Percentiles rank a stretch among this genome's conserved stretches.
Evolutionary conservation across 2,113 vertebrate species (phyloP).

Genomic region (Myiagra hebetior): DNA sequence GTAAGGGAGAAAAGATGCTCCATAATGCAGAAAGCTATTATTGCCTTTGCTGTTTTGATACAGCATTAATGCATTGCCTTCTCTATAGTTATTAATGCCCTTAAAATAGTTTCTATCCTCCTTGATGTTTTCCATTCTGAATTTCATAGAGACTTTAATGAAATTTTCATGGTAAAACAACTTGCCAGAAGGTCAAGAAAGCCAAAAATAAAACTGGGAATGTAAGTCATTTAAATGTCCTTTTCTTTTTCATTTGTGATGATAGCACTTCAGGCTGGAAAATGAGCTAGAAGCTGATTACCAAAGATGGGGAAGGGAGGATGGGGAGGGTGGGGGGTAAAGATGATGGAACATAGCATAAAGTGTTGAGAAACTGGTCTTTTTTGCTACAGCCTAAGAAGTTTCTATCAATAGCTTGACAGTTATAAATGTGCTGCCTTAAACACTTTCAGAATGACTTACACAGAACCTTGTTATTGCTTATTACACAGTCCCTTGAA

Average conservation of each 20-base stretch:
- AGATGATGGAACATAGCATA: neutral
- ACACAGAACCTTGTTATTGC: neutral
- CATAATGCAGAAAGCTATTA: neutral
- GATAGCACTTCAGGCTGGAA: neutral
- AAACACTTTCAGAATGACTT: conserved; percentile 1
- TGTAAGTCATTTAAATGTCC: neutral
- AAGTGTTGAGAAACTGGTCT: neutral
- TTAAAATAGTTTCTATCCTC: conserved; percentile 12
- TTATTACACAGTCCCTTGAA: neutral
- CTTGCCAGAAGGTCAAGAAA: conserved; percentile 10
- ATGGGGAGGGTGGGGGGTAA: neutral
- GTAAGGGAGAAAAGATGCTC: neutral
- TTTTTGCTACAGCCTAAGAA: neutral
- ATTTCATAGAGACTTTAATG: conserved; percentile 52
- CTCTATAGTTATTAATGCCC: neutral
- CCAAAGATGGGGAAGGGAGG: neutral
- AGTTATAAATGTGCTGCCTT: neutral
- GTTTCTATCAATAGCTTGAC: neutral
- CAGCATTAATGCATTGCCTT: neutral
- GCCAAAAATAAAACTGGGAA: neutral
- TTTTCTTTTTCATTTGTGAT: conserved; percentile 7
- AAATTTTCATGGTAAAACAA: conserved; percentile 51
- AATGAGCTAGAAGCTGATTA: neutral
- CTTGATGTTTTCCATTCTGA: conserved; percentile 7
- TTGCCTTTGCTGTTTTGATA: neutral